Percentiles rank a stretch among this genome's conserved stretches.
Conservation (phyloP, 2,888 invertebrate genomes). For the Hypomecis atomaria region DNA sequence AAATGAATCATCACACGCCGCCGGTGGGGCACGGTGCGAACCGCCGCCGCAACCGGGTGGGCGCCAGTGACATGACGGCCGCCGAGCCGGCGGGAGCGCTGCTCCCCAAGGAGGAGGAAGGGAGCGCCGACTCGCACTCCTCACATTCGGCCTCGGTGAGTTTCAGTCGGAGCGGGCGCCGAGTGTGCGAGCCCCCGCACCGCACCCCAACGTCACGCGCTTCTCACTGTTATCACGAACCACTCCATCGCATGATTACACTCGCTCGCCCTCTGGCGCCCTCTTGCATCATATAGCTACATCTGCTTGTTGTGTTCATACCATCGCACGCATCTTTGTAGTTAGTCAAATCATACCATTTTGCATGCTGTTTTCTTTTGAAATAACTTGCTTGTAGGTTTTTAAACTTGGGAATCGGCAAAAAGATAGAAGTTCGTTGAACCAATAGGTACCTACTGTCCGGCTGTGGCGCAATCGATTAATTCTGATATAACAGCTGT, state of each 20-base stretch:
- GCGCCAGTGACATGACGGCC: slow-evolving; percentile 86
- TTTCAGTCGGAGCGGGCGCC: slow-evolving; percentile 47
- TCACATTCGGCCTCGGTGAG: slow-evolving; percentile 77
- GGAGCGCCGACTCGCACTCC: slow-evolving; percentile 79
- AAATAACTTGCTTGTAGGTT: not conserved
- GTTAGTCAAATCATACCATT: slow-evolving; percentile 6
- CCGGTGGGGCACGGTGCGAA: slow-evolving; percentile 87
- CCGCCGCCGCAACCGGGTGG: slow-evolving; percentile 89
- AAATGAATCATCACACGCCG: slow-evolving; percentile 95
- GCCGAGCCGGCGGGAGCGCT: slow-evolving; percentile 60
- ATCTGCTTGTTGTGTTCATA: slow-evolving; percentile 39
- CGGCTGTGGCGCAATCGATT: not conserved
- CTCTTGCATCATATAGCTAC: slow-evolving; percentile 58
- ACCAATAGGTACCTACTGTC: not conserved
- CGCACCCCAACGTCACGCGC: slow-evolving; percentile 66
- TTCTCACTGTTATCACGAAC: slow-evolving; percentile 60
- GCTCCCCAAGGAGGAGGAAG: slow-evolving; percentile 77
- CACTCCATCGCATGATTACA: slow-evolving; percentile 49
- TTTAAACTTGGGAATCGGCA: not conserved
- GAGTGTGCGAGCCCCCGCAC: slow-evolving; percentile 57
- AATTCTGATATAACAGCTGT: slow-evolving; percentile 15
- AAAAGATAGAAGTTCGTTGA: slow-evolving; percentile 12
- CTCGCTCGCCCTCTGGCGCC: slow-evolving; percentile 60
- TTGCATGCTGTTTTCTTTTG: slow-evolving; percentile 12
- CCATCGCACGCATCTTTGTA: not conserved